Conservation (phyloP, 2,113 vertebrate genomes). For the Asarcornis scutulata region DNA sequence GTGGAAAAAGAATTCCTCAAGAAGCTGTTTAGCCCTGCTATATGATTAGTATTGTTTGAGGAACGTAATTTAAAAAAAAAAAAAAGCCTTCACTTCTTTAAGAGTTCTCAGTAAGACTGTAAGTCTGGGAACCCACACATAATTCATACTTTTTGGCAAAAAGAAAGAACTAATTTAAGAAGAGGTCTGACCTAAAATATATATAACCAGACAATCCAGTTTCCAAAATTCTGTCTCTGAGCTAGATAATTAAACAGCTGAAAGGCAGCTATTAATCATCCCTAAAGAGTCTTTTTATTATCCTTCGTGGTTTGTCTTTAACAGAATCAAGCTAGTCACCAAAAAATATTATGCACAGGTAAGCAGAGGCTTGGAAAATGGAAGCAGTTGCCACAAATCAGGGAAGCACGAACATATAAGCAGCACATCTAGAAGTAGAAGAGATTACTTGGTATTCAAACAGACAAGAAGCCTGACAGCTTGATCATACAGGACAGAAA, state of each 20-base stretch:
- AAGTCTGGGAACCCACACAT: background rate
- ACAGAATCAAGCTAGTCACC: background rate
- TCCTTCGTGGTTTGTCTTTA: background rate
- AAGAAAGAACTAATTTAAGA: background rate
- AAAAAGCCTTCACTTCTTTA: background rate
- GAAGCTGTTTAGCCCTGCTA: background rate
- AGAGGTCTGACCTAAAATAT: background rate
- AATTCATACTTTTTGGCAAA: background rate
- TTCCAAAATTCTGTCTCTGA: slow-evolving; percentile 27
- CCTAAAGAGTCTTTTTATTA: background rate
- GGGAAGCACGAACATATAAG: background rate
- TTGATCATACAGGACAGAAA: background rate
- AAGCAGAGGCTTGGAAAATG: background rate
- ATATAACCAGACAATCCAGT: slow-evolving; percentile 33
- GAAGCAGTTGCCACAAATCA: background rate
- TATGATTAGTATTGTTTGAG: rapidly evolving
- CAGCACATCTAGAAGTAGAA: background rate
- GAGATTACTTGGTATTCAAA: background rate
- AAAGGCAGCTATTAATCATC: slow-evolving; percentile 27
- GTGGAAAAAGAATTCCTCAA: background rate
- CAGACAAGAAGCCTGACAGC: background rate
- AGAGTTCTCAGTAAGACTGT: background rate
- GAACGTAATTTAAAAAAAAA: background rate
- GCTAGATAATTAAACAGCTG: slow-evolving; percentile 22
- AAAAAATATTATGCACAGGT: background rate